phyloP scores from a whole-genome alignment of 1,140 invertebrate species.

The Rhagoletis pomonella region DNA sequence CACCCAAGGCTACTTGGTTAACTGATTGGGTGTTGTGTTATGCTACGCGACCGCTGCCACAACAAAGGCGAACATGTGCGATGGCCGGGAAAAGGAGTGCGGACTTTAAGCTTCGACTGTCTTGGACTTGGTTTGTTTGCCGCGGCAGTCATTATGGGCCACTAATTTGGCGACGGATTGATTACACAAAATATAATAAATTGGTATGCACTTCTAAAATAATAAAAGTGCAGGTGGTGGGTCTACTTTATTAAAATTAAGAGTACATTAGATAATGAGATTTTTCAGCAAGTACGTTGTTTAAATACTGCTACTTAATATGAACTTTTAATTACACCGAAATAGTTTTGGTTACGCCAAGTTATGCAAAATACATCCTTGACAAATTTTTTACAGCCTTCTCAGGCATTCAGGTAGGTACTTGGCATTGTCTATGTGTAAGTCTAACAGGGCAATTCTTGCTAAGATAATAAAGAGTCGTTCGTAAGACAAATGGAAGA shows the following conservation, averaged over 20 bases:
- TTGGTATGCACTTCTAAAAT: constrained; percentile 1
- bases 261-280: neutral
- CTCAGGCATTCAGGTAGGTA: too few relatives aligned
- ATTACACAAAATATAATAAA: constrained; percentile 34
- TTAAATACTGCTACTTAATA: neutral
- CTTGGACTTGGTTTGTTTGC: neutral
- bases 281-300: neutral
- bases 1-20: constrained; percentile 38
- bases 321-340: too few relatives aligned
- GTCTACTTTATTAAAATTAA: neutral
- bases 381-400: too few relatives aligned
- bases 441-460: too few relatives aligned
- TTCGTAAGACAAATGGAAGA: too few relatives aligned
- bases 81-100: neutral
- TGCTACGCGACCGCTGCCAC: neutral
- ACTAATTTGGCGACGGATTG: constrained; percentile 50
- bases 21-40: constrained; percentile 29
- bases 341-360: too few relatives aligned
- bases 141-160: constrained; percentile 13
- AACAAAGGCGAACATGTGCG: neutral
- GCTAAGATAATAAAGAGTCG: too few relatives aligned
- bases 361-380: too few relatives aligned
- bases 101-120: neutral
- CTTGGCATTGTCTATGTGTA: too few relatives aligned
- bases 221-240: neutral